Evolutionary conservation across 1,140 invertebrate genomes (phyloP).

Genomic region (Drosophila suzukii): DNA sequence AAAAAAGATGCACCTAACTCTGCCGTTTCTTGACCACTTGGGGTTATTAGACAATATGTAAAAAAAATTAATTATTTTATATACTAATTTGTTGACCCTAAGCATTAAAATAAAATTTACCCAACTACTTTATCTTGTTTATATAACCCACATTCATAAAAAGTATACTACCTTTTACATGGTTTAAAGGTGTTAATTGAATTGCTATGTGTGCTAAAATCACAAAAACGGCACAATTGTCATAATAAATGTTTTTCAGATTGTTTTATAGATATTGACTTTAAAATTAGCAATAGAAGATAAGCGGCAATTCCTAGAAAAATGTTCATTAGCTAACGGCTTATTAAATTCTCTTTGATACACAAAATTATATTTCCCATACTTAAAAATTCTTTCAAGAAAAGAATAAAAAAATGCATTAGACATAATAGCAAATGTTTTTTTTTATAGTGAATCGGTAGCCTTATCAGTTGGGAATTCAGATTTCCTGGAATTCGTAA

Average conservation of each 20-base stretch:
- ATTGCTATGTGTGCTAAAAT: background rate
- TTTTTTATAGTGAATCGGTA: background rate
- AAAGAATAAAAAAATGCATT: too few species aligned
- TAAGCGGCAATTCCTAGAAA: background rate
- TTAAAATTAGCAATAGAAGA: background rate
- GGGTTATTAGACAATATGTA: constrained; percentile 67
- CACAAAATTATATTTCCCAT: background rate
- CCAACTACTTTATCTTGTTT: background rate
- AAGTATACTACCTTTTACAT: background rate
- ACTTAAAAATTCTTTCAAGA: too few species aligned
- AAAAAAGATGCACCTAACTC: constrained; percentile 30
- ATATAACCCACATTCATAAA: background rate
- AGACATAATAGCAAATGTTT: too few species aligned
- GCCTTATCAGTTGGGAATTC: background rate
- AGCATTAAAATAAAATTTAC: too few species aligned
- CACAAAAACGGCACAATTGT: too few species aligned
- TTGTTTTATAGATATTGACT: constrained; percentile 4
- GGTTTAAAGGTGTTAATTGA: background rate
- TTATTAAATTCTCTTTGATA: background rate
- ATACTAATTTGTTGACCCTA: too few species aligned
- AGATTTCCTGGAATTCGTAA: background rate
- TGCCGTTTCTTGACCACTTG: constrained; percentile 60
- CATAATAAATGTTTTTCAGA: background rate
- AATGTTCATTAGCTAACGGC: background rate
- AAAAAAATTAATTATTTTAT: background rate